These are phyloP conservation scores for Herminia tarsipennalis DNA, from an alignment of 2,888 invertebrate genomes.

Conservation along the genomic window DNA sequence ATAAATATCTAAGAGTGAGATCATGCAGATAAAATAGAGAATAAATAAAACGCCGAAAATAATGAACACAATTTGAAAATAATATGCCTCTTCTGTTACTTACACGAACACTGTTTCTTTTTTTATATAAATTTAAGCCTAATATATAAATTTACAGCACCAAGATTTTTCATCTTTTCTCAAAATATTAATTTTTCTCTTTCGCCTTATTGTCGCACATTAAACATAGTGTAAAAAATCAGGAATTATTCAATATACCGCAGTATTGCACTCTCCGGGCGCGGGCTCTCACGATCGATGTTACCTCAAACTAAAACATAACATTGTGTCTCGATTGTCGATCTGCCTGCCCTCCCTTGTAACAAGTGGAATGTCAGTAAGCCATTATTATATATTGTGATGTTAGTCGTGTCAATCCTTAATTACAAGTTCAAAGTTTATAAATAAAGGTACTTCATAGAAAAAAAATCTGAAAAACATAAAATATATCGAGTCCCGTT, in stretches of 20 bases:
- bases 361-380: constrained; percentile 67
- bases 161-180: constrained; percentile 84
- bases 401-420: constrained; percentile 52
- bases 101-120: constrained; percentile 79
- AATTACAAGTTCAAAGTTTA: constrained; percentile 70
- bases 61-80: constrained; percentile 83
- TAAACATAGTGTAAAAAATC: constrained; percentile 81
- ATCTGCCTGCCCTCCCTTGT: constrained; percentile 48
- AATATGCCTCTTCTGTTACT: constrained; percentile 84
- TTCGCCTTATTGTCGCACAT: constrained; percentile 85
- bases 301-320: constrained; percentile 20
- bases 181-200: constrained; percentile 81
- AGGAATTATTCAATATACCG: constrained; percentile 75
- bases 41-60: constrained; percentile 82
- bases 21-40: constrained; percentile 82
- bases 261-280: constrained; percentile 78
- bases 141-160: constrained; percentile 86
- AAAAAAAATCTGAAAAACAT: constrained; percentile 54
- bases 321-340: constrained; percentile 24
- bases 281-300: constrained; percentile 46
- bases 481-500: constrained; percentile 55
- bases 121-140: constrained; percentile 83
- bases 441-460: constrained; percentile 54
- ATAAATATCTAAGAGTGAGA: constrained; percentile 85
- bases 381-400: constrained; percentile 46